A percentile compares a stretch with the other conserved stretches of the same genome.
Evolutionary conservation across 2,113 vertebrate genomes (phyloP).

Genomic region (Drymodes brunneopygia): DNA sequence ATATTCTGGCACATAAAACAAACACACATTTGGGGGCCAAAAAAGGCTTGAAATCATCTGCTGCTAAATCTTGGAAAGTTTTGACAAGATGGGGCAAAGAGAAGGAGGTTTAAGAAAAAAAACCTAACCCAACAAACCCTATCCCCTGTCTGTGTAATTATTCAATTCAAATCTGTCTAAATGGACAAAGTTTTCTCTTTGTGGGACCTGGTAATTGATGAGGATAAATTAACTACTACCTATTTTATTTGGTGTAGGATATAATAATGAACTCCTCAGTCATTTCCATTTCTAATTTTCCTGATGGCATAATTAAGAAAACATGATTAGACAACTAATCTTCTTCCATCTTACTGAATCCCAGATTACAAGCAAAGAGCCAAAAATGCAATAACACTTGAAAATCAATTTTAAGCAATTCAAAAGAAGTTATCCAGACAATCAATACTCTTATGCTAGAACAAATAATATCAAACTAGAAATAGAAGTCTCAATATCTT

Average conservation of each 20-base stretch:
- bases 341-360: not conserved
- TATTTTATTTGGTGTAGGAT: not conserved
- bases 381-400: not conserved
- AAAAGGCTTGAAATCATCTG: not conserved
- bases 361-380: not conserved
- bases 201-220: not conserved
- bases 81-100: not conserved
- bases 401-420: not conserved
- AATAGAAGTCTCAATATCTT: not conserved
- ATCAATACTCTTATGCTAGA: not conserved
- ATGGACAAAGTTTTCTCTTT: not conserved
- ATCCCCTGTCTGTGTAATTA: not conserved
- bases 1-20: not conserved
- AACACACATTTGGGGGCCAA: not conserved
- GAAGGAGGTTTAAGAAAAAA: not conserved
- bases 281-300: not conserved
- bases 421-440: not conserved
- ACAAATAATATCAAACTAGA: not conserved
- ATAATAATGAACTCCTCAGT: not conserved
- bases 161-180: not conserved
- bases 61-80: not conserved
- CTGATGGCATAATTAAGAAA: not conserved
- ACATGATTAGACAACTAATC: not conserved
- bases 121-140: not conserved
- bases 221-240: not conserved